These are phyloP conservation scores for Erebia ligea DNA, from an alignment of 2,888 invertebrate species.

Conservation along the genomic window DNA sequence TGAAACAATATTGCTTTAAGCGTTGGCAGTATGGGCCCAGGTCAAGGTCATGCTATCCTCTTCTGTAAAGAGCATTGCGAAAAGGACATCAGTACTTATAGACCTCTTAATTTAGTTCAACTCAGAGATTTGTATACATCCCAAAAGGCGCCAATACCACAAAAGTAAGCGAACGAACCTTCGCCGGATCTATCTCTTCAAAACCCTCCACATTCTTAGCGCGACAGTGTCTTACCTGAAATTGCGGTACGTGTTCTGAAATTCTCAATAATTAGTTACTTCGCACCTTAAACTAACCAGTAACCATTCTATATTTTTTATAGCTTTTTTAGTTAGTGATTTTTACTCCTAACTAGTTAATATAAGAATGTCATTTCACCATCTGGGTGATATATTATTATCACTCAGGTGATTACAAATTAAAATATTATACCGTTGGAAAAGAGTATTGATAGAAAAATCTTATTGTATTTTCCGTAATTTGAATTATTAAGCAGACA, in stretches of 20 bases:
- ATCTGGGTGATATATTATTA: too few relatives aligned
- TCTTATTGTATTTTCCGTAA: too few relatives aligned
- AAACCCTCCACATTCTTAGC: slow-evolving; percentile 71
- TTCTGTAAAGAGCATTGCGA: neutral
- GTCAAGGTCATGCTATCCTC: neutral
- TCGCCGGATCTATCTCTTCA: slow-evolving; percentile 68
- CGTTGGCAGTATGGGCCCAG: neutral
- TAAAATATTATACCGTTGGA: too few relatives aligned
- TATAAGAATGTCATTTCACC: too few relatives aligned
- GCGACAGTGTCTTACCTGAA: slow-evolving; percentile 71
- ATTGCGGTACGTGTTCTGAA: slow-evolving; percentile 50
- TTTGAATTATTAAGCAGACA: too few relatives aligned
- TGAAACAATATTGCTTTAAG: too few relatives aligned
- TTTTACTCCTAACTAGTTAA: neutral
- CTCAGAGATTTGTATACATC: neutral
- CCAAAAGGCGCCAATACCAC: slow-evolving; percentile 8
- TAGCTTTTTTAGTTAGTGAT: too few relatives aligned
- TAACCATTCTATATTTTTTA: neutral
- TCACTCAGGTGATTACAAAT: too few relatives aligned
- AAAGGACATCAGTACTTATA: neutral
- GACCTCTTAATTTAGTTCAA: neutral
- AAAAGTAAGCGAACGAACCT: slow-evolving; percentile 59
- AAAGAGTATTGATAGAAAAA: too few relatives aligned
- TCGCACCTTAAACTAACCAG: neutral
- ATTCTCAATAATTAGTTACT: slow-evolving; percentile 19